A percentile compares a stretch with the other conserved stretches of the same genome.
Evolutionary conservation across 2,797 vertebrate species (phyloP).

Genomic region (Notolabrus celidotus): DNA sequence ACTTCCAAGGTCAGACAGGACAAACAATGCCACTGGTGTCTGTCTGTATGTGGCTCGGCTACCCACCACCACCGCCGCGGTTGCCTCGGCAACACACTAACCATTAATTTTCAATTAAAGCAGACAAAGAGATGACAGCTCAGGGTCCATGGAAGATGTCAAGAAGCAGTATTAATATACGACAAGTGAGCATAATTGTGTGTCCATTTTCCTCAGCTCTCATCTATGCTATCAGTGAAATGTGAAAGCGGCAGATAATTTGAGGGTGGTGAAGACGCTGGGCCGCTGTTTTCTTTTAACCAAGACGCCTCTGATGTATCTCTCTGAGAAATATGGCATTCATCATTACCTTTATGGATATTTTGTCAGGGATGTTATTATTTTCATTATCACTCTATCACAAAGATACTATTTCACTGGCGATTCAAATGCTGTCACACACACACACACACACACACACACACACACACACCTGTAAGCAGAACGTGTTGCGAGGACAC

Average conservation of each 20-base stretch:
- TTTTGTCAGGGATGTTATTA: slow-evolving; percentile 84
- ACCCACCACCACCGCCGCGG: slow-evolving; percentile 81
- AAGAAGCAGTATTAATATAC: slow-evolving; percentile 99
- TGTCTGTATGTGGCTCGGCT: slow-evolving; percentile 88
- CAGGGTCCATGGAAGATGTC: slow-evolving; percentile 99
- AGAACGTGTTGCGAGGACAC: slow-evolving; percentile 55
- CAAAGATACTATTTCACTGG: slow-evolving; percentile 73
- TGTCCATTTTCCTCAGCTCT: slow-evolving; percentile 93
- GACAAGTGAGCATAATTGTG: slow-evolving; percentile 99
- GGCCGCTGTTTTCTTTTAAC: slow-evolving; percentile 77
- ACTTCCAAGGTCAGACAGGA: slow-evolving; percentile 99
- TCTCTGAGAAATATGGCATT: slow-evolving; percentile 79
- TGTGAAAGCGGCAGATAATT: slow-evolving; percentile 88
- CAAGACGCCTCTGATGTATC: slow-evolving; percentile 77
- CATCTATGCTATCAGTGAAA: slow-evolving; percentile 87
- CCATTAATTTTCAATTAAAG: slow-evolving; percentile 99
- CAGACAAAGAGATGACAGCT: slow-evolving; percentile 99
- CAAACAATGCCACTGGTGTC: slow-evolving; percentile 97
- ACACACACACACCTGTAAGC: slow-evolving; percentile 57
- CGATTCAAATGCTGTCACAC: slow-evolving; percentile 54
- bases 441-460: slow-evolving; percentile 27
- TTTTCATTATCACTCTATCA: slow-evolving; percentile 83
- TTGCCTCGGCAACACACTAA: slow-evolving; percentile 98
- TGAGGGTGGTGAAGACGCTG: slow-evolving; percentile 78
- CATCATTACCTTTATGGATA: slow-evolving; percentile 83